Conservation (phyloP, 2,888 invertebrate species). For the Lycia hirtaria region DNA sequence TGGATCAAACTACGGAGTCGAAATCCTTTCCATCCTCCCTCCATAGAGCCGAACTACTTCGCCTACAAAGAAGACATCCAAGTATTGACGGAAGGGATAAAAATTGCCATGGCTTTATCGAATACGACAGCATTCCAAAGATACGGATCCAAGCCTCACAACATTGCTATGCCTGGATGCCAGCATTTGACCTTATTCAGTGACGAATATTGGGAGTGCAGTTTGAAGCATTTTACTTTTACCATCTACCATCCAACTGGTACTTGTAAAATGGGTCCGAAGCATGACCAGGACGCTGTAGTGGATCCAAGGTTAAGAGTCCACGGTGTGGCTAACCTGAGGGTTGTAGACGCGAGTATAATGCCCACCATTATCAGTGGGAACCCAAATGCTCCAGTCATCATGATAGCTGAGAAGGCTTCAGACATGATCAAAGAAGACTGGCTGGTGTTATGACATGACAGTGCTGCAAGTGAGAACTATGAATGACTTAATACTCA, state of each 20-base stretch:
- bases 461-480: constrained; percentile 59
- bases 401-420: constrained; percentile 96
- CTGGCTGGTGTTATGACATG: constrained; percentile 88
- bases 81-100: constrained; percentile 93
- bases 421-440: constrained; percentile 96
- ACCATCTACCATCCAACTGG: constrained; percentile 95
- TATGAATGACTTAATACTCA: constrained; percentile 19
- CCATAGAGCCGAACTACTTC: constrained; percentile 97
- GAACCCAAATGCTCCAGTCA: constrained; percentile 95
- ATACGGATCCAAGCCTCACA: constrained; percentile 92
- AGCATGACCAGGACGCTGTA: constrained; percentile 90
- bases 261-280: constrained; percentile 95
- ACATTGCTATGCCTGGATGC: constrained; percentile 93
- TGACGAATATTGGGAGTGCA: constrained; percentile 95
- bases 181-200: constrained; percentile 89
- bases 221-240: constrained; percentile 91
- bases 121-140: constrained; percentile 92
- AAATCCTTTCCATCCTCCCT: constrained; percentile 93
- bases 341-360: constrained; percentile 94
- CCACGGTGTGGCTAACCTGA: constrained; percentile 90
- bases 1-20: constrained; percentile 92
- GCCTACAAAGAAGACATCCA: constrained; percentile 92
- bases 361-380: constrained; percentile 96
- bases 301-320: constrained; percentile 92
- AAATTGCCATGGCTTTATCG: constrained; percentile 92